phyloP scores from a whole-genome alignment of 2,888 invertebrate species.

The Phaonia tiefii region DNA sequence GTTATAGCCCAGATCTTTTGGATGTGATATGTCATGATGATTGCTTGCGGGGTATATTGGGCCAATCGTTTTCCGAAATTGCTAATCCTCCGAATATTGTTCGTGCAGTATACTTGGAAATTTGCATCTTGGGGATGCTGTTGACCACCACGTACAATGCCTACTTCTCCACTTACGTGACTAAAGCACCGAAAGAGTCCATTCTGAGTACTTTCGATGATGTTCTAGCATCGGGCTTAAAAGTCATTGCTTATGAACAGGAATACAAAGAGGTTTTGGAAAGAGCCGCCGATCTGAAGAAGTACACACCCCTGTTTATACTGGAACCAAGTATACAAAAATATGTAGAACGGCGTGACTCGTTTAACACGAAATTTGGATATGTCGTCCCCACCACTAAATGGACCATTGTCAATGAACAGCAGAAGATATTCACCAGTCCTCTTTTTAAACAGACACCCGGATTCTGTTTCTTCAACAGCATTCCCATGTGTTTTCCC shows the following conservation, averaged over 20 bases:
- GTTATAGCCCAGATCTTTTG: constrained; percentile 66
- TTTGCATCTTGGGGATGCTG: constrained; percentile 74
- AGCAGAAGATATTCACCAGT: constrained; percentile 74
- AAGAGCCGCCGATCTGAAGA: constrained; percentile 60
- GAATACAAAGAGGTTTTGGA: constrained; percentile 71
- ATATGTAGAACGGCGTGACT: constrained; percentile 71
- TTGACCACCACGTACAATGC: constrained; percentile 76
- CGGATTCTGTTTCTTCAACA: constrained; percentile 74
- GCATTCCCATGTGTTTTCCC: constrained; percentile 74
- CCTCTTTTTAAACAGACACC: constrained; percentile 72
- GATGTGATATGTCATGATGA: constrained; percentile 74
- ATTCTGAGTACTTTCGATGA: constrained; percentile 72
- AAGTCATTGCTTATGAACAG: constrained; percentile 69
- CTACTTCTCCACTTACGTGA: constrained; percentile 75
- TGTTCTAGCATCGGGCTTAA: constrained; percentile 70
- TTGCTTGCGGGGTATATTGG: constrained; percentile 74
- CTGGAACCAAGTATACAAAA: constrained; percentile 68
- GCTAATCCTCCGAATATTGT: constrained; percentile 69
- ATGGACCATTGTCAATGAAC: constrained; percentile 73
- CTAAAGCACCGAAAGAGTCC: constrained; percentile 72
- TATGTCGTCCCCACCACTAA: constrained; percentile 72
- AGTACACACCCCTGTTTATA: constrained; percentile 72
- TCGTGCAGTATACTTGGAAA: constrained; percentile 73
- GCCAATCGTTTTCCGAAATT: constrained; percentile 74
- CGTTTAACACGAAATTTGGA: constrained; percentile 72